phyloP scores from a whole-genome alignment of 2,888 invertebrate species.

The Lithosia quadra region DNA sequence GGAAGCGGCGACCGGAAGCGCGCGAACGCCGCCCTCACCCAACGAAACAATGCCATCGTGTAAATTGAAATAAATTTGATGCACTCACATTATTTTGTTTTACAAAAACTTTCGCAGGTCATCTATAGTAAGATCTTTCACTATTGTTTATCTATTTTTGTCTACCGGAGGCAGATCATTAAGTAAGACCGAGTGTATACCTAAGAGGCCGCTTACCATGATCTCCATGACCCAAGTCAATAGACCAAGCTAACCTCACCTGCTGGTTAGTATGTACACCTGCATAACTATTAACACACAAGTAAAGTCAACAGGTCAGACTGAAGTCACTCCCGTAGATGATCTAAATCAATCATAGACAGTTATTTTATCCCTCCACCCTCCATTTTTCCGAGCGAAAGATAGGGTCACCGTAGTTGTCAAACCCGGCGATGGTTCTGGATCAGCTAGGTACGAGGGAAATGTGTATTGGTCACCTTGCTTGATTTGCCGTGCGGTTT shows the following conservation, averaged over 20 bases:
- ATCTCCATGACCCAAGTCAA: neutral
- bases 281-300: neutral
- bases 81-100: constrained; percentile 72
- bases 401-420: too few relatives aligned
- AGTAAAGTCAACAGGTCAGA: too few relatives aligned
- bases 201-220: neutral
- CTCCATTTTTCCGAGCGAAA: too few relatives aligned
- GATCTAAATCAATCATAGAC: too few relatives aligned
- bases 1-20: constrained; percentile 79
- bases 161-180: constrained; percentile 16
- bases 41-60: constrained; percentile 80
- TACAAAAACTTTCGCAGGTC: constrained; percentile 66
- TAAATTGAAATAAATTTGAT: constrained; percentile 87
- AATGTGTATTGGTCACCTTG: too few relatives aligned
- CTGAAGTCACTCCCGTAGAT: too few relatives aligned
- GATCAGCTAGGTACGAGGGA: too few relatives aligned
- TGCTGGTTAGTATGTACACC: neutral
- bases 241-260: too few relatives aligned
- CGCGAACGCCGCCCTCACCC: constrained; percentile 75
- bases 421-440: too few relatives aligned
- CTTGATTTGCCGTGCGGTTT: too few relatives aligned
- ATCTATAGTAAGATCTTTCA: constrained; percentile 59
- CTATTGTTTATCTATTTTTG: neutral
- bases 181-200: neutral
- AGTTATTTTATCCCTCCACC: too few relatives aligned